Percentiles rank a stretch among this genome's conserved stretches.
Evolutionary conservation across 2,797 vertebrate genomes (phyloP).

Genomic region (Monodelphis domestica): DNA sequence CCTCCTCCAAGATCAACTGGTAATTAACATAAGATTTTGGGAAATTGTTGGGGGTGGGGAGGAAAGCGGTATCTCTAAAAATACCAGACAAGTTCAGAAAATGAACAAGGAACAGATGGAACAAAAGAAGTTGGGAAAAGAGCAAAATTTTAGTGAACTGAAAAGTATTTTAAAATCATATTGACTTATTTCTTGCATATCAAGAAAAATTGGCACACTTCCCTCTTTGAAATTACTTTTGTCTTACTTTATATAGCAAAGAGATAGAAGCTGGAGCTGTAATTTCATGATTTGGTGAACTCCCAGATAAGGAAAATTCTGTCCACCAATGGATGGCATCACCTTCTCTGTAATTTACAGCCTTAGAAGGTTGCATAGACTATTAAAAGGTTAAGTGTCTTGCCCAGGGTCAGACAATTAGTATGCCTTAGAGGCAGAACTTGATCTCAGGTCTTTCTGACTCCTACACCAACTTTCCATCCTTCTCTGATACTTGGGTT

Average conservation of each 20-base stretch:
- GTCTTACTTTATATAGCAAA: not conserved
- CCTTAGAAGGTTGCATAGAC: not conserved
- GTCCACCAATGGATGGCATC: too few relatives aligned
- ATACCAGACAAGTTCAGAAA: not conserved
- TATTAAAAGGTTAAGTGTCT: not conserved
- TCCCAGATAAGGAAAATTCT: not conserved
- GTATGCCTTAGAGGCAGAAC: too few relatives aligned
- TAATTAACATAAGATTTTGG: not conserved
- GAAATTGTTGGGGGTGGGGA: not conserved
- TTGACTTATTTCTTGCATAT: not conserved
- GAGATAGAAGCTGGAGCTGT: not conserved
- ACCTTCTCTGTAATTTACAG: not conserved
- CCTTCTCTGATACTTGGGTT: not conserved
- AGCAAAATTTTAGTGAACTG: not conserved
- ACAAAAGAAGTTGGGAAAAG: constrained; percentile 6
- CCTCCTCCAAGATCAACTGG: not conserved
- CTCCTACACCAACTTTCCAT: too few relatives aligned
- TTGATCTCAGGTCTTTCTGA: too few relatives aligned
- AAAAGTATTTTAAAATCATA: not conserved
- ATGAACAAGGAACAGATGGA: constrained; percentile 3
- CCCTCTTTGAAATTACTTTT: not conserved
- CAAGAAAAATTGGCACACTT: not conserved
- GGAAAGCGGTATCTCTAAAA: not conserved
- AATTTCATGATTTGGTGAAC: not conserved
- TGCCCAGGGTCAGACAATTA: not conserved